These are phyloP conservation scores for Quiscalus mexicanus DNA, from an alignment of 2,113 vertebrate species.

Conservation along the genomic window DNA sequence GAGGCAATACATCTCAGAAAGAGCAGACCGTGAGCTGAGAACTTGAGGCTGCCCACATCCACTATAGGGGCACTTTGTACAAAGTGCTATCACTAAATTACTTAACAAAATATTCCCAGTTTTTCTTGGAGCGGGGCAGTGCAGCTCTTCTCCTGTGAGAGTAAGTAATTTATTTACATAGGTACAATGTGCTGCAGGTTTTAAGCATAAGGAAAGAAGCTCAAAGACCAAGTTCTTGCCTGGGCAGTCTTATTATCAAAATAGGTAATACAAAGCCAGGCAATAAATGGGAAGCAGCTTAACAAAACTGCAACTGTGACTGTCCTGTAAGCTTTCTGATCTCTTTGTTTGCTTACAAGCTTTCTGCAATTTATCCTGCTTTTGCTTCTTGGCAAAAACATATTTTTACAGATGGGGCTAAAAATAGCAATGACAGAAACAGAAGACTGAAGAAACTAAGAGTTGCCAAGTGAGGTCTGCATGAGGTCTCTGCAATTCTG, in stretches of 20 bases:
- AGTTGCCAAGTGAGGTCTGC: constrained; percentile 8
- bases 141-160: background rate
- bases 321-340: background rate
- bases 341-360: constrained; percentile 24
- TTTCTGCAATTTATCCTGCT: constrained; percentile 19
- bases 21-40: background rate
- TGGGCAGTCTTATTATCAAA: background rate
- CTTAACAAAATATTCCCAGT: background rate
- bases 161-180: background rate
- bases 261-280: background rate
- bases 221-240: background rate
- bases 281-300: background rate
- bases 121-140: background rate
- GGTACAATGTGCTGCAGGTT: background rate
- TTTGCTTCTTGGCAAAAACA: constrained; percentile 30
- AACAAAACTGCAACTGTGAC: background rate
- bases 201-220: background rate
- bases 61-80: background rate
- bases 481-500: background rate
- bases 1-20: background rate
- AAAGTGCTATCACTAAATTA: background rate
- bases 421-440: constrained; percentile 44
- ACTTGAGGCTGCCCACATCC: background rate
- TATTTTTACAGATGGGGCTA: constrained; percentile 54
- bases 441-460: background rate